These are phyloP conservation scores for Pyrochroa serraticornis DNA, from an alignment of 2,888 invertebrate species.

Conservation along the genomic window DNA sequence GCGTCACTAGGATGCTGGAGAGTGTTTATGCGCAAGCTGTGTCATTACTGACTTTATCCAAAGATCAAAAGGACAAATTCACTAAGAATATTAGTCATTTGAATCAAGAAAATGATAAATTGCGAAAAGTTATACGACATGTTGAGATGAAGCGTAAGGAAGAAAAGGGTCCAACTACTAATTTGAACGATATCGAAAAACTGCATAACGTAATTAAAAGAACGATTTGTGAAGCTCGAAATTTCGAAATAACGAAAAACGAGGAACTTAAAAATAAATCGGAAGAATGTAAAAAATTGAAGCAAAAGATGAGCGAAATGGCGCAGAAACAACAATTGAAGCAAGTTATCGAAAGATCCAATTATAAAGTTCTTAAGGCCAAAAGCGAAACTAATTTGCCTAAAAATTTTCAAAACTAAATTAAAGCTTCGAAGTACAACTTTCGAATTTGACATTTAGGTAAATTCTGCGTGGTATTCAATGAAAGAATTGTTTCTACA, in stretches of 20 bases:
- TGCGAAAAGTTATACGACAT: conserved; percentile 33
- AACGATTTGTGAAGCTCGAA: conserved; percentile 19
- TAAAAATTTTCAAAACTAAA: too few species aligned
- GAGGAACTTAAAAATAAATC: conserved; percentile 24
- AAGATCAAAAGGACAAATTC: conserved; percentile 39
- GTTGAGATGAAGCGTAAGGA: conserved; percentile 12
- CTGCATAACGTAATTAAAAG: conserved; percentile 24
- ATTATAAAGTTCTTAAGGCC: conserved; percentile 9
- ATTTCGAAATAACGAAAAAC: conserved; percentile 19
- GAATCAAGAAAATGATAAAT: conserved; percentile 33
- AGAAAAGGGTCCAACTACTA: conserved; percentile 5
- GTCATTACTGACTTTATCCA: conserved; percentile 37
- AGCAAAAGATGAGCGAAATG: conserved; percentile 26
- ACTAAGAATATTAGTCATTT: conserved; percentile 34
- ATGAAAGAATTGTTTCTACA: too few species aligned
- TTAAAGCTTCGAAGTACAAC: too few species aligned
- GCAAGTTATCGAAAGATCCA: conserved; percentile 9
- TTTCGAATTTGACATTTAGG: too few species aligned
- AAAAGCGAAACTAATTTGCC: too few species aligned
- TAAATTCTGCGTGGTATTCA: too few species aligned
- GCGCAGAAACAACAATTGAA: conserved; percentile 34
- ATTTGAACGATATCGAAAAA: conserved; percentile 21
- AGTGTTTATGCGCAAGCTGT: conserved; percentile 44
- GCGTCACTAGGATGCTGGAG: conserved; percentile 40
- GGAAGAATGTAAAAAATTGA: conserved; percentile 30